Evolutionary conservation across 2,888 invertebrate genomes (phyloP), one percentile per base, ranked within the genome.

Genomic region (Pyrochroa serraticornis): DNA sequence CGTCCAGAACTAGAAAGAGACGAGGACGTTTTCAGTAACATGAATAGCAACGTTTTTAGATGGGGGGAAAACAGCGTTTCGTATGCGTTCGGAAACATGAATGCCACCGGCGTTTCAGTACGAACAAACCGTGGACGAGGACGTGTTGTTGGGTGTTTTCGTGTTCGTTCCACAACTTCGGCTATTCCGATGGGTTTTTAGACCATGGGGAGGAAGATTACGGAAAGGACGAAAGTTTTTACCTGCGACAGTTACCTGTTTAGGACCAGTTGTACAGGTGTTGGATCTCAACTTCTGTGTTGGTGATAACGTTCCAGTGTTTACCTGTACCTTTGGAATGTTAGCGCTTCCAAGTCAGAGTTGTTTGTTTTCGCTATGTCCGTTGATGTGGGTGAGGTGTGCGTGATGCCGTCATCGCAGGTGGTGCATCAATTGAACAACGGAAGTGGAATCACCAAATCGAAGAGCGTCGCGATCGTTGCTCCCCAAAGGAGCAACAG

Each of bases 401-500:
- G 8, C 22, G n/a, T 10, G 10, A 10, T 35, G 35, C 35, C 38
- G 36, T 14, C 36, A 38, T 12, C 10, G 52, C 68, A 65, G 49
- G 69, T 66, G 64, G 70, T 76, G 71, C 74, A 74, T 59, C 73
- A 75, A 5, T 22, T 22, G 46, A 73, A 73, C 56, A 71, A 68
- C 54, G 65, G 62, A 10, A 62, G 51, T 57, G 22, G 58, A 56
- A 51, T 42, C 54, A 45, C 48, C n/a, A 75, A 76, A 66, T 72
- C 74, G 71, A 87, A 86, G 68, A 85, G 85, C 10, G 86, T 87
- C 56, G 87, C 88, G 48, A 87, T 88, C 30, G 87, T 88, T 31
- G 84, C 85, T 31, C 89, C 88, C 0, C 89, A 89, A 71, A 81
- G 91, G 72, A 92, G 92, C 81, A 91, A 88, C 80, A 92, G 92